phyloP scores from a whole-genome alignment of 2,797 vertebrate genomes.

The Gastrophryne carolinensis region DNA sequence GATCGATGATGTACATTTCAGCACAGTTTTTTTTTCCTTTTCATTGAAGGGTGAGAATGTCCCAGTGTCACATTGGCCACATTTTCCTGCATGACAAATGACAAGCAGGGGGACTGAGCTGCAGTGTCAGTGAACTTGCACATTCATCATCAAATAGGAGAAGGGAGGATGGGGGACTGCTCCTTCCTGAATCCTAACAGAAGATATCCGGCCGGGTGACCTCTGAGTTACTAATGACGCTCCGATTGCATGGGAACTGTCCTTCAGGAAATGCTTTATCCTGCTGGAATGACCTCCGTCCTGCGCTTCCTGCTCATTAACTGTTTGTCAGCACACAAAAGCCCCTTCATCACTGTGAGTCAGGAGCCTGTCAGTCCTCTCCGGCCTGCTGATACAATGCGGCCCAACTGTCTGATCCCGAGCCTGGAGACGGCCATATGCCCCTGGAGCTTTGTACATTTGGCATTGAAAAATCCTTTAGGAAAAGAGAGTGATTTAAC shows the following conservation, averaged over 20 bases:
- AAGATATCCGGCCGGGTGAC: conserved; percentile 38
- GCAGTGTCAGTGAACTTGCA: conserved; percentile 29
- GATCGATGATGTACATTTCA: too few species aligned
- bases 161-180: neutral
- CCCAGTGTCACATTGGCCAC: too few species aligned
- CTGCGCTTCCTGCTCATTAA: conserved; percentile 25
- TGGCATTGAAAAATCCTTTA: too few species aligned
- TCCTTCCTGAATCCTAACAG: conserved; percentile 26
- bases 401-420: too few species aligned
- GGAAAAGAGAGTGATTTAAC: too few species aligned
- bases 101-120: neutral
- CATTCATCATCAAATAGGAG: conserved; percentile 34
- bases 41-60: too few species aligned
- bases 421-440: too few species aligned
- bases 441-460: neutral
- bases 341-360: neutral
- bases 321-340: conserved; percentile 17
- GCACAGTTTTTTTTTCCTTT: too few species aligned
- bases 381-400: neutral
- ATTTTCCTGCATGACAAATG: neutral
- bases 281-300: conserved; percentile 7
- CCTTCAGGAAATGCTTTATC: conserved; percentile 44
- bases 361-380: neutral
- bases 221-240: conserved; percentile 14
- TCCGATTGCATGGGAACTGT: conserved; percentile 39